Evolutionary conservation across 1,140 invertebrate genomes (phyloP), one percentile per base, ranked within the genome.

Genomic region (Tetramorium alpestre): DNA sequence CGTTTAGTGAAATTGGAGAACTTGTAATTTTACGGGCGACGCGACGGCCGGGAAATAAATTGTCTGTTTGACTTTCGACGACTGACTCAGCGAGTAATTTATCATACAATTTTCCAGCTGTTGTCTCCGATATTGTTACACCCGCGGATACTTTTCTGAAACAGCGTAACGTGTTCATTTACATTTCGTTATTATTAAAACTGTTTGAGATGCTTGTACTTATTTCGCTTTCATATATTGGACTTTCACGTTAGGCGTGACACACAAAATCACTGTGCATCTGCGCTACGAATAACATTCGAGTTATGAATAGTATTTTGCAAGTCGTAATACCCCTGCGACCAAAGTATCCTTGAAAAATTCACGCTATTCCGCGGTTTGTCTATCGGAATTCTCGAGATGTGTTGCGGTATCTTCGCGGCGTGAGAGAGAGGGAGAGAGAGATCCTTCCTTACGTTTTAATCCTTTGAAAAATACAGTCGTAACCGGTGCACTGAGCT

Each of bases 381-480:
- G 64, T 51, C 56, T 47, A 33, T 58, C n/a, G 75, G 41, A 64
- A 47, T 47, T 47, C 47, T 11, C 47, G 47, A 7, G 10, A 33
- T 33, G 33, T 33, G 33, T 33, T 3, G 33, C 33, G 33, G 33
- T 33, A 33, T 33, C 44, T 47, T 47, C 44, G 44, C 44, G 44
- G 44, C 11, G 44, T 0, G 33, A 33, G 0, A 33, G 33, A 33
- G 33, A 33, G 28, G 2, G 28, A 33, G 28, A 33, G 28, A 2
- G 28, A 44, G 41, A 1, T 6, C n/a, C 44, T 22, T 10, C 28
- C 11, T 38, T 78, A 25, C 51, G 65, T 56, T 56, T 70, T 81
- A 82, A 82, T 60, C 69, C 28, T 16, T 3, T 49, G 54, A 82
- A 72, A 75, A 75, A 82, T 82, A 38, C 54, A 77, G 4, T 1